These are phyloP conservation scores for Drosophila kanapiae DNA, from an alignment of 1,140 invertebrate genomes.

Conservation along the genomic window DNA sequence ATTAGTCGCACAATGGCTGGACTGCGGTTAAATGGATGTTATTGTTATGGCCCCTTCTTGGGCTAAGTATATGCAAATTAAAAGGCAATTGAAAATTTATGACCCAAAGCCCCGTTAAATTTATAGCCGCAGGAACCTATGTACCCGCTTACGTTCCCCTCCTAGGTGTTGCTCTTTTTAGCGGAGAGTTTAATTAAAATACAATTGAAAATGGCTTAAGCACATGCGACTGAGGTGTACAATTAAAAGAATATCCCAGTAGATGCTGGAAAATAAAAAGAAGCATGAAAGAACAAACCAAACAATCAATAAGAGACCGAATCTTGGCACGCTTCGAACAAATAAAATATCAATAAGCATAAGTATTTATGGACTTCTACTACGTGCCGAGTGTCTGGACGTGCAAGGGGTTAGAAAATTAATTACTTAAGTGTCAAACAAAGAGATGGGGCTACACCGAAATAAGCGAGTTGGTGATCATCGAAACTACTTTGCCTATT, in stretches of 20 bases:
- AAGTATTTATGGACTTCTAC: slow-evolving; percentile 57
- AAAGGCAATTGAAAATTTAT: slow-evolving; percentile 81
- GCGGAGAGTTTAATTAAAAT: slow-evolving; percentile 36
- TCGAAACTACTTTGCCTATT: not conserved
- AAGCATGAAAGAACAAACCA: not conserved
- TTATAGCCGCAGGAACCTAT: slow-evolving; percentile 55
- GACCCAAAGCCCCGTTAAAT: slow-evolving; percentile 66
- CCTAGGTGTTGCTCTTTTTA: slow-evolving; percentile 2
- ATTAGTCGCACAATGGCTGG: slow-evolving; percentile 54
- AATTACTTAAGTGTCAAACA: slow-evolving; percentile 56
- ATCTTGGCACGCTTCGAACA: slow-evolving; percentile 58
- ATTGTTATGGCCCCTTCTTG: slow-evolving; percentile 44
- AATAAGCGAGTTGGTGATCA: slow-evolving; percentile 12
- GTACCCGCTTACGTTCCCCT: slow-evolving; percentile 7
- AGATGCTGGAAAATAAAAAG: slow-evolving; percentile 30
- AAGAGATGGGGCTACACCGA: not conserved
- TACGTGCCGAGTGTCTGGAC: slow-evolving; percentile 18
- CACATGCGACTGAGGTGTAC: slow-evolving; percentile 63
- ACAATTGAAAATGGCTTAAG: slow-evolving; percentile 73
- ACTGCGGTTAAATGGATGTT: slow-evolving; percentile 28
- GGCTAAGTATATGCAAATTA: slow-evolving; percentile 76
- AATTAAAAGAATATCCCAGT: slow-evolving; percentile 21
- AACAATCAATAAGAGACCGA: slow-evolving; percentile 21
- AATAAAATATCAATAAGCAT: slow-evolving; percentile 76
- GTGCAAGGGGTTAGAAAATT: slow-evolving; percentile 64